Evolutionary conservation across 1,140 invertebrate genomes (phyloP), one percentile per base, ranked within the genome.

Genomic region (Halyomorpha halys): DNA sequence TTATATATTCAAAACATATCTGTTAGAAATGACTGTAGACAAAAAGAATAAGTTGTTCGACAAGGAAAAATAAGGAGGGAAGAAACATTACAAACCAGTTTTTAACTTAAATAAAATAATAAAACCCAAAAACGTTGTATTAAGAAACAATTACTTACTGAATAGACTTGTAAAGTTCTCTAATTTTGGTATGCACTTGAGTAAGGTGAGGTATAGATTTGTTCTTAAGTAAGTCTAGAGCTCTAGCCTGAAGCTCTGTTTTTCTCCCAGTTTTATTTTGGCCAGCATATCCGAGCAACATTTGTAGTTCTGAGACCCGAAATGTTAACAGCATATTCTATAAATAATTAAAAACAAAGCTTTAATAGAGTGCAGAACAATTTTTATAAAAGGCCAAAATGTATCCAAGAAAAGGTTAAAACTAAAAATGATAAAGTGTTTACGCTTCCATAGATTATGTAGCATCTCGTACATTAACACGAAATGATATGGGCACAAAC

Each of bases 231-330:
- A 94, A 79, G 72, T 90, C 83, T 65, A 89, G 72, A 68, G 90
- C 89, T 73, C 91, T 79, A 65, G 80, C 77, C 77, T 92, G 85
- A 61, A 94, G 78, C 77, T 94, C 91, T 68, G 83, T 83, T 79
- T 94, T 94, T 74, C 90, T 81, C 68, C 91, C 91, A 71, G 82
- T 83, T 76, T 89, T 91, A 76, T 90, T 91, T 74, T 85, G 81
- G 69, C 89, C 87, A 73, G 90, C 90, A 77, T 86, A 86, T 73
- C 84, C 86, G 71, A 93, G 81, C 75, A 94, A 76, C 75, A 89
- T 83, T 77, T 90, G 88, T 70, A 91, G 81, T 77, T 91, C 89
- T 71, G 86, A 87, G 49, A 91, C 87, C 68, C 89, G 82, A 79
- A 91, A 90, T 75, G 82, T 84, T 77, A 87, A 81, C 74, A 91